Evolutionary conservation across 2,797 vertebrate genomes (phyloP), one percentile per base, ranked within the genome.

Genomic region (Onychomys arenicola): DNA sequence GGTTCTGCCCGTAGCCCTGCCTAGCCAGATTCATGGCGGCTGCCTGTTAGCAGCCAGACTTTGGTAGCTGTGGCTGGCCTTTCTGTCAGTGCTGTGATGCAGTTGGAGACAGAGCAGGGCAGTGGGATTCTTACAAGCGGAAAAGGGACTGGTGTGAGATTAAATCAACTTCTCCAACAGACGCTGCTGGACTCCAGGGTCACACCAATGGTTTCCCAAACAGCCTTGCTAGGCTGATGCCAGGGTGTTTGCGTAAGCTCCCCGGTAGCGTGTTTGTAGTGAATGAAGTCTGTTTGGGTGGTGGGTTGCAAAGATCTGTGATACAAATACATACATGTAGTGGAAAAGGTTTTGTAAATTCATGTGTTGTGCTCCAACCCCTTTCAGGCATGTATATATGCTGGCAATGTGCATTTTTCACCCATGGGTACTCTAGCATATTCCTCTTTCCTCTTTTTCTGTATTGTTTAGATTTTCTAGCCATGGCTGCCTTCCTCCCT

Each of bases 401-500:
- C 32, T 61, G 10, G 9, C 49, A 55, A 52, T 67, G 40, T 78
- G 65, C 43, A 25, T 59, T 55, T 67, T 93, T 37, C 12, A 46
- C 7, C 77, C 11, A 9, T 85, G 90, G 84, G 40, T 83, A 59
- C 2, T 61, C 8, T 52, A 10, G 52, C 73, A 32, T 21, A 9
- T 89, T 82, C 78, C 16, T 61, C 69, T 81, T 73, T 59, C 11
- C 57, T 89, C 10, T 90, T 88, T 88, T 97, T 87, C 52, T 76
- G 1, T 76, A 84, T 89, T 87, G 78, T 69, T 93, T 94, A 65
- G 65, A 32, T 96, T 97, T 96, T 78, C 27, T 77, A 91, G 69
- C 11, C 25, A 67, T 84, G 61, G 81, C 84, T 61, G 21, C 78
- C 25, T 6, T 6, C 5, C 2, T 34, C 17, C 40, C 88, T 77